Evolutionary conservation across 2,113 vertebrate genomes (phyloP).

Genomic region (Gambusia affinis): DNA sequence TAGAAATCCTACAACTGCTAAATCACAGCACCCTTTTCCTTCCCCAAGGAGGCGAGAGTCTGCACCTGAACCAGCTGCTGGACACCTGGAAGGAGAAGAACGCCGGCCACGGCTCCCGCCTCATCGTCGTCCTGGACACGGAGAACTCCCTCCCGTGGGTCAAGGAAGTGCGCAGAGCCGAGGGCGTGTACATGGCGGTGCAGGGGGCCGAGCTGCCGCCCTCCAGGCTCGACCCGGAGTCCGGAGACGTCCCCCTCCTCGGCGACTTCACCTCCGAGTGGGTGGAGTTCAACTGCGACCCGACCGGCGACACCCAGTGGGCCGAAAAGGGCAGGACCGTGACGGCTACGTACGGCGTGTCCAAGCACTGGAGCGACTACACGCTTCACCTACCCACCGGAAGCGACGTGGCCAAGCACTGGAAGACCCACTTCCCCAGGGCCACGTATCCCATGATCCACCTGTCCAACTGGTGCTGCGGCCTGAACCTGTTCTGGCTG

Average conservation of each 20-base stretch:
- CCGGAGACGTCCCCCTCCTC: slow-evolving; percentile 78
- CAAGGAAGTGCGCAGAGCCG: slow-evolving; percentile 87
- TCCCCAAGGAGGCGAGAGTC: slow-evolving; percentile 87
- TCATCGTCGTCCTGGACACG: slow-evolving; percentile 92
- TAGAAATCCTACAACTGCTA: too few relatives aligned
- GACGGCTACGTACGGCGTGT: slow-evolving; percentile 86
- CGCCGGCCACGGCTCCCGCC: slow-evolving; percentile 87
- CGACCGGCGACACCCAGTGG: slow-evolving; percentile 85
- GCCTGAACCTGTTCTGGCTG: slow-evolving; percentile 92
- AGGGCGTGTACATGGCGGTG: slow-evolving; percentile 88
- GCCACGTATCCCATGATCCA: slow-evolving; percentile 91
- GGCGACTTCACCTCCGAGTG: slow-evolving; percentile 95
- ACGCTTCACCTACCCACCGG: slow-evolving; percentile 92
- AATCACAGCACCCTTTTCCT: background rate
- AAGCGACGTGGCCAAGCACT: slow-evolving; percentile 93
- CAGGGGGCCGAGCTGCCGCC: slow-evolving; percentile 87
- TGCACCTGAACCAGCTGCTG: slow-evolving; percentile 87
- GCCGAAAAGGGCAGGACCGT: slow-evolving; percentile 83
- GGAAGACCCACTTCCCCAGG: slow-evolving; percentile 94
- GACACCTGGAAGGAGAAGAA: slow-evolving; percentile 97
- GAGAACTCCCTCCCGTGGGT: slow-evolving; percentile 94
- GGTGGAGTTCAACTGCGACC: slow-evolving; percentile 97
- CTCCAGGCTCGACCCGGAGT: slow-evolving; percentile 39
- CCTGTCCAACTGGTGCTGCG: slow-evolving; percentile 96
- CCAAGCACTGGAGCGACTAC: slow-evolving; percentile 96